phyloP scores from a whole-genome alignment of 2,797 vertebrate species.

The Danio jaintianensis region DNA sequence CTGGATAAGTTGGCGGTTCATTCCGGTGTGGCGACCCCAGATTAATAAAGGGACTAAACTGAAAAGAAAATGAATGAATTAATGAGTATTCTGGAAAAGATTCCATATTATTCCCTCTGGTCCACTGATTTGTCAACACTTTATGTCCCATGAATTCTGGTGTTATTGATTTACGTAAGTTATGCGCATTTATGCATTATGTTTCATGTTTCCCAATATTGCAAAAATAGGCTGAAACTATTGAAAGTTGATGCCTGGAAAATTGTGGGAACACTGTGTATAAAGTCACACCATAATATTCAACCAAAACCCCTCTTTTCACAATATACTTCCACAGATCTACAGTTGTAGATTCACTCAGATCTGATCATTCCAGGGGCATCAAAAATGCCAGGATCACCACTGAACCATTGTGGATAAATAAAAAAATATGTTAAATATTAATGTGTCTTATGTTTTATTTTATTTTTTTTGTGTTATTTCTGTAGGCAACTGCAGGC shows the following conservation, averaged over 20 bases:
- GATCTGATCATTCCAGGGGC: neutral
- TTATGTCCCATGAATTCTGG: no score
- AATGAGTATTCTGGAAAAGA: no score
- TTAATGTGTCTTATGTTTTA: neutral
- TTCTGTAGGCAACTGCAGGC: constrained; percentile 48
- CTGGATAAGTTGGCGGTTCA: no score
- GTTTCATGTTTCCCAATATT: neutral
- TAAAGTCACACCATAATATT: constrained; percentile 4
- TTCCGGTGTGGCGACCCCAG: no score
- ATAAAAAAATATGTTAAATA: neutral
- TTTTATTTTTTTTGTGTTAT: neutral
- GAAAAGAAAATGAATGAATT: no score
- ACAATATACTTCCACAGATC: neutral
- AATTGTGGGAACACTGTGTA: no score
- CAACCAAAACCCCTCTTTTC: neutral
- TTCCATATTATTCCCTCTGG: no score
- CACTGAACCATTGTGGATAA: neutral
- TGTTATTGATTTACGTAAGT: no score
- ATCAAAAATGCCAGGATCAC: neutral
- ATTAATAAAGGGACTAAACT: no score
- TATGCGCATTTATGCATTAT: no score
- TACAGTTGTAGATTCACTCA: neutral
- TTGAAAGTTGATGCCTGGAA: no score
- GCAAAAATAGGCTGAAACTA: neutral
- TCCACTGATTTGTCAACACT: no score